Evolutionary conservation across 2,888 invertebrate genomes (phyloP).

Genomic region (Spodoptera exigua): DNA sequence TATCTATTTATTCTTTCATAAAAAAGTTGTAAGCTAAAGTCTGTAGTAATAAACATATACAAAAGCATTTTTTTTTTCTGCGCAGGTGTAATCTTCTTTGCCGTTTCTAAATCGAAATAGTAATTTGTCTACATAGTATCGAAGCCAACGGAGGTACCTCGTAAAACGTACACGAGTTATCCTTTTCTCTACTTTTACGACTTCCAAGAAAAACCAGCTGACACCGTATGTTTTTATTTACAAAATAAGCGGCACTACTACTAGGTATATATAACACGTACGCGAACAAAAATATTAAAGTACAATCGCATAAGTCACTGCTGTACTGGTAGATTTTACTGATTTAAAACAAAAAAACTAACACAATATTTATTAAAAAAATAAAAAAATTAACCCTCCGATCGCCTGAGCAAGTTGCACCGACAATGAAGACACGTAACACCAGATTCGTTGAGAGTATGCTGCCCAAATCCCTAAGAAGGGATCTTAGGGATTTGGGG

Average conservation of each 20-base stretch:
- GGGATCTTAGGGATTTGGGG: too few relatives aligned
- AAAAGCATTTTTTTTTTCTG: neutral
- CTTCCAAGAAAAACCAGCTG: slow-evolving; percentile 47
- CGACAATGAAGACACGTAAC: too few relatives aligned
- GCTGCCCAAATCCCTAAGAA: too few relatives aligned
- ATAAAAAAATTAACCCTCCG: too few relatives aligned
- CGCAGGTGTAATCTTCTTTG: slow-evolving; percentile 16
- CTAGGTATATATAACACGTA: slow-evolving; percentile 25
- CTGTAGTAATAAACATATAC: too few relatives aligned
- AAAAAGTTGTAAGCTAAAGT: too few relatives aligned
- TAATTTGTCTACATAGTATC: slow-evolving; percentile 37
- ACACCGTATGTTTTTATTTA: slow-evolving; percentile 55
- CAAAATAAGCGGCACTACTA: slow-evolving; percentile 52
- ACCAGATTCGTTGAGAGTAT: too few relatives aligned
- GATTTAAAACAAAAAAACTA: too few relatives aligned
- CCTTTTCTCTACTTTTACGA: slow-evolving; percentile 54
- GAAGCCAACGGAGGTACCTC: slow-evolving; percentile 22
- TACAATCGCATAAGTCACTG: neutral
- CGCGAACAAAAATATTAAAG: slow-evolving; percentile 36
- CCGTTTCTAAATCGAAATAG: slow-evolving; percentile 47
- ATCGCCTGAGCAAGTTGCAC: too few relatives aligned
- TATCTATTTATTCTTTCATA: too few relatives aligned
- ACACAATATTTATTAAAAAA: too few relatives aligned
- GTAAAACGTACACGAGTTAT: slow-evolving; percentile 55
- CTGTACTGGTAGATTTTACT: too few relatives aligned